Conservation (phyloP, 2,888 invertebrate genomes). For the Lomographa bimaculata region DNA sequence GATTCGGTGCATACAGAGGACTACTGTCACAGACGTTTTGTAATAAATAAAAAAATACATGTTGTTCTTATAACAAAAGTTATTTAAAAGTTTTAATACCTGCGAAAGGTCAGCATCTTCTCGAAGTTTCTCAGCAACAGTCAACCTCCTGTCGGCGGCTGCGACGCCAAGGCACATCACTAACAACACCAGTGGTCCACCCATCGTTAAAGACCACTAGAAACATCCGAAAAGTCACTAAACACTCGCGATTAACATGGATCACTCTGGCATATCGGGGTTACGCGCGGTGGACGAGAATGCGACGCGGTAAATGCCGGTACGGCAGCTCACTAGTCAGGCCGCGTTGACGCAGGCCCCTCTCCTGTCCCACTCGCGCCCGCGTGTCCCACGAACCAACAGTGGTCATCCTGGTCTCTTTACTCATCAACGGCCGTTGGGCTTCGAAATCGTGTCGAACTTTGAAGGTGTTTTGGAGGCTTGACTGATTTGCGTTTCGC, state of each 20-base stretch:
- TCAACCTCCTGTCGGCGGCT: conserved; percentile 67
- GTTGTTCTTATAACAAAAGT: conserved; percentile 33
- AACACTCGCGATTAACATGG: conserved; percentile 68
- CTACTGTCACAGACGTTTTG: too few relatives aligned
- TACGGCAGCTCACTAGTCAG: conserved; percentile 45
- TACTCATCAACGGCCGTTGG: conserved; percentile 51
- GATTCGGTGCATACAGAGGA: too few relatives aligned
- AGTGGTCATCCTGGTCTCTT: conserved; percentile 59
- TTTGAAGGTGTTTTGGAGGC: conserved; percentile 30
- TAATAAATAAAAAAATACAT: too few relatives aligned
- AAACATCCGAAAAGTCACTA: conserved; percentile 57
- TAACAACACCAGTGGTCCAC: conserved; percentile 66
- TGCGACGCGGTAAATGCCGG: conserved; percentile 70
- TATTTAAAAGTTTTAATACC: conserved; percentile 76
- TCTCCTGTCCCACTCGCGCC: conserved; percentile 58
- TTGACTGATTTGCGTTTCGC: conserved; percentile 25
- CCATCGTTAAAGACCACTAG: conserved; percentile 56
- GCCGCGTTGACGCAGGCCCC: conserved; percentile 55
- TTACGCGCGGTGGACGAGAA: conserved; percentile 51
- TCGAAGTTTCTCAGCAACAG: conserved; percentile 85
- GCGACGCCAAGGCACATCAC: conserved; percentile 62
- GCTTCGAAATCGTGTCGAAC: conserved; percentile 22
- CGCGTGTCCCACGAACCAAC: conserved; percentile 42
- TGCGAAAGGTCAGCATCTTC: conserved; percentile 87
- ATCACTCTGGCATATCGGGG: conserved; percentile 26